Evolutionary conservation across 2,113 vertebrate species (phyloP), one percentile per base, ranked within the genome.

Genomic region (Lates calcarifer): DNA sequence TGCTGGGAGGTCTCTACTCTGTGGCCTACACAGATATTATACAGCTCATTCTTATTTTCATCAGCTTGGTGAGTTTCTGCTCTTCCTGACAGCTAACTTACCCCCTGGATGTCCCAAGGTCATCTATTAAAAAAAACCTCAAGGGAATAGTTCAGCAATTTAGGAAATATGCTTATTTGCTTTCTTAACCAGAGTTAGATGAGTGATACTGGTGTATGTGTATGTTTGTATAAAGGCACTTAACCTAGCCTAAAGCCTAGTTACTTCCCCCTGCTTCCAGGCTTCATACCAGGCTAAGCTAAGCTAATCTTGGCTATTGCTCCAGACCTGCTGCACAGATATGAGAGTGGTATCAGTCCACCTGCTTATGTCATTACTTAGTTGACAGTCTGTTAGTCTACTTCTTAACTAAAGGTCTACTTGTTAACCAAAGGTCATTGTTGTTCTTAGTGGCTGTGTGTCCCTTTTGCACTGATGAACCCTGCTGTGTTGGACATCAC

Each of bases 21-120:
- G 94, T 94, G 75, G 94, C 92, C 63, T 94, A 94, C 90, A 93
- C 92, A 0, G 92, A 93, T 77, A 83, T 92, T 65, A 91, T 93
- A 3, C 92, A 93, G 79, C 91, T 94, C 35, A 56, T 88, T 24
- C 92, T 92, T 68, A 94, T 94, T 2, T 92, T 93, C 84, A 58
- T 94, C 67, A 92, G 93, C 71, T 35, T 94, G 93, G 93, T 94
- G 68, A 82, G 91, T 87, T n/a, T 1, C 20, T 3, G 8, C 37
- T 6, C 3, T 5, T 9, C n/a, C 35, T 37, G 35, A 26, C 13
- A 26, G 17, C 17, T 5, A 47, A 20, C 20, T 20, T 47, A 10
- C 45, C 8, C 18, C 49, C 20, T 24, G 22, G 3, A 20, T 22
- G 17, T 22, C 49, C 22, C n/a, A 10, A 53, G 49, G 22, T n/a